Evolutionary conservation across 2,888 invertebrate species (phyloP).

Genomic region (Urechis unicinctus): DNA sequence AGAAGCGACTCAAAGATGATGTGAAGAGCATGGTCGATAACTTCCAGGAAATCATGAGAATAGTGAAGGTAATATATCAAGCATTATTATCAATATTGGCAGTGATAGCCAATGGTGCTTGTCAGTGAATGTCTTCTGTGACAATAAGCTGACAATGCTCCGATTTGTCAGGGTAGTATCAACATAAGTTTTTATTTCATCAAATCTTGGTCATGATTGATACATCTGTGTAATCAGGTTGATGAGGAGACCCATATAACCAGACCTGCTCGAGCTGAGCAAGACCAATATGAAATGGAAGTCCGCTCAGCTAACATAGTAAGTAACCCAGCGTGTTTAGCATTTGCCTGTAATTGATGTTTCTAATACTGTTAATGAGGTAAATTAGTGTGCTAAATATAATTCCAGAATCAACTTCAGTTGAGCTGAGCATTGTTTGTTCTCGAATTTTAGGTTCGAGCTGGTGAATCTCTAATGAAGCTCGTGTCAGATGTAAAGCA

Average conservation of each 20-base stretch:
- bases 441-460: conserved; percentile 67
- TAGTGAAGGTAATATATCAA: conserved; percentile 34
- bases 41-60: conserved; percentile 71
- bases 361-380: not conserved
- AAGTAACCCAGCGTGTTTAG: conserved; percentile 25
- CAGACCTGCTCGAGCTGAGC: conserved; percentile 85
- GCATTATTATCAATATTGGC: not conserved
- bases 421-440: not conserved
- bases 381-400: not conserved
- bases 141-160: too few relatives aligned
- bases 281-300: conserved; percentile 95
- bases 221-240: conserved; percentile 44
- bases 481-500: conserved; percentile 96
- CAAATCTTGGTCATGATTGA: too few relatives aligned
- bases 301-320: conserved; percentile 89
- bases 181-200: too few relatives aligned
- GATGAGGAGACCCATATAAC: conserved; percentile 86
- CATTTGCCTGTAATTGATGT: not conserved
- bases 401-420: not conserved
- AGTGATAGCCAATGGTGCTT: not conserved
- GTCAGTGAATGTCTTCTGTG: too few relatives aligned
- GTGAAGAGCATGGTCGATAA: conserved; percentile 96
- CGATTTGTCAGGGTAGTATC: too few relatives aligned
- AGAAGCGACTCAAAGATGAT: conserved; percentile 89
- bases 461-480: conserved; percentile 94